Evolutionary conservation across 1,140 invertebrate genomes (phyloP).

Genomic region (Agrypnia vestita): DNA sequence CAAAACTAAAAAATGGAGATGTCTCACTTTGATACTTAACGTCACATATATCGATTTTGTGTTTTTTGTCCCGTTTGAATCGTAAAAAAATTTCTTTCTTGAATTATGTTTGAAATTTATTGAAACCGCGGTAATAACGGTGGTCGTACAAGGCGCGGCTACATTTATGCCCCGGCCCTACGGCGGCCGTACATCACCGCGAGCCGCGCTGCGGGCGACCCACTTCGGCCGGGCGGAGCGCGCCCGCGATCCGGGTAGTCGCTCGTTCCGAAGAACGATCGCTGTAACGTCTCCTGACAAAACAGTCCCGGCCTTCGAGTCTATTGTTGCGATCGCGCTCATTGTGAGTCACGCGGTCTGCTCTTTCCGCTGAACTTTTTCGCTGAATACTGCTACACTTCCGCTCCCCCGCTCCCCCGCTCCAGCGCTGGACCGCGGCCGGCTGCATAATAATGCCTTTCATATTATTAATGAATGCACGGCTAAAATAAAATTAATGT

Average conservation of each 20-base stretch:
- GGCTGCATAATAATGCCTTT: neutral
- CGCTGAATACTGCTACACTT: constrained; percentile 21
- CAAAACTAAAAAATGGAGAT: no score
- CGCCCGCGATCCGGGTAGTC: constrained; percentile 13
- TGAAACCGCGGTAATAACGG: neutral
- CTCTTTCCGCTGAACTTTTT: constrained; percentile 46
- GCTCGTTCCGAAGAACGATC: constrained; percentile 46
- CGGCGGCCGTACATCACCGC: constrained; percentile 52
- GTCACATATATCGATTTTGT: no score
- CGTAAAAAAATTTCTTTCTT: no score
- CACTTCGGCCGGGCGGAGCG: constrained; percentile 9
- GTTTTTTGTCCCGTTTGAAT: no score
- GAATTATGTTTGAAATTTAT: no score
- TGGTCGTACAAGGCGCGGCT: neutral
- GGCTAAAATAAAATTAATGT: neutral
- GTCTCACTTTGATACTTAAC: no score
- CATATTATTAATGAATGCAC: neutral
- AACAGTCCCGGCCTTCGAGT: constrained; percentile 56
- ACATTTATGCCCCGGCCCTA: constrained; percentile 33
- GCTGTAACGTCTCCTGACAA: constrained; percentile 44
- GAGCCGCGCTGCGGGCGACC: neutral
- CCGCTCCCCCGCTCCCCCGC: neutral
- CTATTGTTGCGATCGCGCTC: constrained; percentile 54
- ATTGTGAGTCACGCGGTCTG: constrained; percentile 46
- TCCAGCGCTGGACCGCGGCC: neutral